These are phyloP conservation scores for Caenorhabditis drosophilae DNA, from an alignment of 2,888 invertebrate genomes.

Conservation along the genomic window DNA sequence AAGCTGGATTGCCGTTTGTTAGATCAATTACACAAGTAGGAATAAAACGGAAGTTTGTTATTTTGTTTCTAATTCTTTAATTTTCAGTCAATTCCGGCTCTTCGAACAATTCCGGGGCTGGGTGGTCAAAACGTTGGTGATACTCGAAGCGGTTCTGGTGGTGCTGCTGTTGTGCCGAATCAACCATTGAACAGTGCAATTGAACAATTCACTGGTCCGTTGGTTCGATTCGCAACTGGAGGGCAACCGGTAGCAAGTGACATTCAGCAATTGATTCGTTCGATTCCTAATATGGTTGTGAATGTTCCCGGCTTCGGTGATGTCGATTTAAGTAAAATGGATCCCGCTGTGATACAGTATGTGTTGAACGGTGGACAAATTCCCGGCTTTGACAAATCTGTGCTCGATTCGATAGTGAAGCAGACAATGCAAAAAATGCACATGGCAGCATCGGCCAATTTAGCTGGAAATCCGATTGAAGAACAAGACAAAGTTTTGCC, in stretches of 20 bases:
- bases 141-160: slow-evolving; percentile 2
- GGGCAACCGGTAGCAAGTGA: slow-evolving; percentile 56
- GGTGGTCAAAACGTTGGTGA: slow-evolving; percentile 4
- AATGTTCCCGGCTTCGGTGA: slow-evolving; percentile 66
- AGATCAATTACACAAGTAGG: slow-evolving; percentile 46
- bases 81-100: slow-evolving; percentile 51
- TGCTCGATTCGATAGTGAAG: slow-evolving; percentile 58
- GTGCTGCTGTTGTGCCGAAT: slow-evolving; percentile 34
- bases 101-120: slow-evolving; percentile 54
- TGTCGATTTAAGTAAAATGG: slow-evolving; percentile 64
- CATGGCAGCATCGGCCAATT: slow-evolving; percentile 54
- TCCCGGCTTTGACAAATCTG: slow-evolving; percentile 64
- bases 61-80: background rate
- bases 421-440: slow-evolving; percentile 60
- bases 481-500: slow-evolving; percentile 43
- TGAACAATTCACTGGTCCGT: slow-evolving; percentile 59
- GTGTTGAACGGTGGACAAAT: slow-evolving; percentile 66
- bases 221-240: slow-evolving; percentile 59
- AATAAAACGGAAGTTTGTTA: no score
- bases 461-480: slow-evolving; percentile 37
- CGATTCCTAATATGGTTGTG: slow-evolving; percentile 65
- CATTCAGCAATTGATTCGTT: slow-evolving; percentile 53
- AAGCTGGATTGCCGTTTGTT: slow-evolving; percentile 35
- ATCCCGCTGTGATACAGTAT: slow-evolving; percentile 60
- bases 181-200: slow-evolving; percentile 50